Evolutionary conservation across 2,113 vertebrate species (phyloP).

Genomic region (Mionectes macconnelli): DNA sequence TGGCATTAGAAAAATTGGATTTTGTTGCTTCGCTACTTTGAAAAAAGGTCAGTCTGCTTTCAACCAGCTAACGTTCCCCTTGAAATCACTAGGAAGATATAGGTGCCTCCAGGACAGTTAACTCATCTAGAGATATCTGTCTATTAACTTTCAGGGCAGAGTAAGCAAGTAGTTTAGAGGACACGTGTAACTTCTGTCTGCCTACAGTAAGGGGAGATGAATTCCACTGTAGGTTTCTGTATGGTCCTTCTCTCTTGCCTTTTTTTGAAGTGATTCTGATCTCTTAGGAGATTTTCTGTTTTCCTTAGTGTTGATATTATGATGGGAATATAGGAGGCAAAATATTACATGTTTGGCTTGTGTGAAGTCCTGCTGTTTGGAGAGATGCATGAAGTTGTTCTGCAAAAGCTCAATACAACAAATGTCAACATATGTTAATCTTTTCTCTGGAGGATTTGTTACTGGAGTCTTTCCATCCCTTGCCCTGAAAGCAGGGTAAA

Average conservation of each 20-base stretch:
- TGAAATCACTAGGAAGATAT: background rate
- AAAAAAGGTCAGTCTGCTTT: background rate
- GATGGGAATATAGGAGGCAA: background rate
- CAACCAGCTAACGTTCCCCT: background rate
- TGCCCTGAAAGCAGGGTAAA: background rate
- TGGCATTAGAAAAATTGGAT: background rate
- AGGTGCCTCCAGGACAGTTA: background rate
- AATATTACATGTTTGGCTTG: background rate
- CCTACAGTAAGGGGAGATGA: background rate
- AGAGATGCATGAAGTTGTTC: background rate
- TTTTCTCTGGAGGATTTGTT: background rate
- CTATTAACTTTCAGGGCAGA: background rate
- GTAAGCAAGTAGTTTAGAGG: background rate
- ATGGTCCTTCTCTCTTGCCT: background rate
- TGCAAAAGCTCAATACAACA: background rate
- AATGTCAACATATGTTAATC: accelerated
- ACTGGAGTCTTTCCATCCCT: background rate
- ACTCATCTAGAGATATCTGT: background rate
- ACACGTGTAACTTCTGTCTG: background rate
- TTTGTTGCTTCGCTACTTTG: background rate
- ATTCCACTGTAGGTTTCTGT: background rate
- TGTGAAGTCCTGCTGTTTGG: background rate
- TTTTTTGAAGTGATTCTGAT: background rate
- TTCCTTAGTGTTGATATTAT: background rate
- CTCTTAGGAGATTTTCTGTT: background rate